Evolutionary conservation across 2,888 invertebrate genomes (phyloP), one percentile per base, ranked within the genome.

Genomic region (Cryptus armator): DNA sequence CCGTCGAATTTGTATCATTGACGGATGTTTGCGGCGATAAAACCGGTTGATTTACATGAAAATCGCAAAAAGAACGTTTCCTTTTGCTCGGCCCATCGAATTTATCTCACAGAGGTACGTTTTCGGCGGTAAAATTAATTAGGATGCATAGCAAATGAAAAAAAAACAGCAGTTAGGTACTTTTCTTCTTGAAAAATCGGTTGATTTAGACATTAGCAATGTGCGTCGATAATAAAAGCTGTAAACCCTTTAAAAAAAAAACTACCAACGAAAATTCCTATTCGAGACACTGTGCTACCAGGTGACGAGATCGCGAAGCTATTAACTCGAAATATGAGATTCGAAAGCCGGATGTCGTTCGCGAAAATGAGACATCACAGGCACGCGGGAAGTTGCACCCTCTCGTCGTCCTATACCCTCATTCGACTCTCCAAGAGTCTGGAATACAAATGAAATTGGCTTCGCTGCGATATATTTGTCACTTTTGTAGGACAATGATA

Each of bases 381-480:
- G 10, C 24, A 46, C n/a, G n/a, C 70, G 64, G 43, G 7, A 59
- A 19, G 37, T 46, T 19, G 24, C 48, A 48, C 48, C 48, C 80
- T 44, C 51, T 51, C 51, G 48, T 71, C 37, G n/a, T 53, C 62
- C 66, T 66, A 37, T 64, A 51, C 44, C 44, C 51, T 43, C 29
- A 51, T 29, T 56, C 24, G 14, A 62, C 44, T 62, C 19, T 43
- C 19, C 24, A n/a, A 48, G 14, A 62, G 70, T 14, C 1, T 43
- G 67, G 24, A 10, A n/a, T 24, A 70, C 53, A 66, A 76, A 79
- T 59, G 70, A 71, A 79, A 71, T 66, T 43, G 19, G 64, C 12
- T 43, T 10, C 56, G 66, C 46, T 68, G 32, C 62, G 79, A 84
- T 82, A 86, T 84, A 84, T 86, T 84, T 79, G 84, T 84, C 84